phyloP scores from a whole-genome alignment of 1,140 invertebrate genomes.

The Scaptomyza hsui region DNA sequence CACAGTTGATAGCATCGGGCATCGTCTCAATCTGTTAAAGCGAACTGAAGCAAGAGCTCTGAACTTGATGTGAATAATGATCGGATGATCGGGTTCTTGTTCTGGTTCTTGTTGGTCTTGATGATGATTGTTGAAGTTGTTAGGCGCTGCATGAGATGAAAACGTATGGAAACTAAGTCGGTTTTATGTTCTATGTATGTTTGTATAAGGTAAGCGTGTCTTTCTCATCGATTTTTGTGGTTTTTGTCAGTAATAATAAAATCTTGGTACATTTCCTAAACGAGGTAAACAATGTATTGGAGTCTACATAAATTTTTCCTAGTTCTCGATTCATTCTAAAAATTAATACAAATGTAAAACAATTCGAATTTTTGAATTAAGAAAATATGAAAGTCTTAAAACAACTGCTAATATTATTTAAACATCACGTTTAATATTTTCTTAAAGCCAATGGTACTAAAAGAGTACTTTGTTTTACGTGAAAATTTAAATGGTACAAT shows the following conservation, averaged over 20 bases:
- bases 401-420: too few relatives aligned
- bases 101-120: constrained; percentile 25
- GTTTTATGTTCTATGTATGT: not conserved
- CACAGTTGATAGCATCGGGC: constrained; percentile 27
- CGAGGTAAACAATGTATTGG: not conserved
- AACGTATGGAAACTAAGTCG: constrained; percentile 25
- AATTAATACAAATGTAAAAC: too few relatives aligned
- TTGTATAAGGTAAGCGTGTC: not conserved
- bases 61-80: constrained; percentile 21
- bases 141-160: constrained; percentile 36
- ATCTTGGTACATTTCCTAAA: not conserved
- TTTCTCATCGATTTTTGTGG: not conserved
- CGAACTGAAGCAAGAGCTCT: constrained; percentile 47
- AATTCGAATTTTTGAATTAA: too few relatives aligned
- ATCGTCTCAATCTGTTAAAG: constrained; percentile 19
- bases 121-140: constrained; percentile 21
- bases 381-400: too few relatives aligned
- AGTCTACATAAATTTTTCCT: not conserved
- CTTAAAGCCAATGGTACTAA: too few relatives aligned
- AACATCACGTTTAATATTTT: too few relatives aligned
- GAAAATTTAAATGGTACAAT: too few relatives aligned
- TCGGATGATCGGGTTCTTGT: constrained; percentile 16
- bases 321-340: too few relatives aligned
- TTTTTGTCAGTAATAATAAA: too few relatives aligned
- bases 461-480: too few relatives aligned